Conservation (phyloP, 2,888 invertebrate species). For the Melipona beecheii region DNA sequence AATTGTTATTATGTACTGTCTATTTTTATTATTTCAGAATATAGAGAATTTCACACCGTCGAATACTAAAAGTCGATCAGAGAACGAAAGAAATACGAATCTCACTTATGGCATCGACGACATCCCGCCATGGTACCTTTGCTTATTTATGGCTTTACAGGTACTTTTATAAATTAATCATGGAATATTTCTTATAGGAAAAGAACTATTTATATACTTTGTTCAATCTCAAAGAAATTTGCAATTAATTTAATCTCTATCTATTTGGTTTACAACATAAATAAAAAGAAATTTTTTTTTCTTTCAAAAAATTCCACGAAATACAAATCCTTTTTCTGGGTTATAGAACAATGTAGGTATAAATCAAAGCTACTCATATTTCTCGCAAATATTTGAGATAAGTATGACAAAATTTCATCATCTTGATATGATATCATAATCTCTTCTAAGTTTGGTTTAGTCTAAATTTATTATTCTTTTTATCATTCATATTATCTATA, state of each 20-base stretch:
- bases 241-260: not conserved
- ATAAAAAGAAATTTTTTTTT: not conserved
- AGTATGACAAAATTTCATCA: not conserved
- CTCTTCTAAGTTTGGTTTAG: not conserved
- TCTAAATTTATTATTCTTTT: not conserved
- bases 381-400: not conserved
- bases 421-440: conserved; percentile 15
- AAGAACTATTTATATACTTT: not conserved
- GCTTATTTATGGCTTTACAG: conserved; percentile 92
- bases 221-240: not conserved
- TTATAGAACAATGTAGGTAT: not conserved
- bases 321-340: not conserved
- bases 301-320: not conserved
- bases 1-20: not conserved
- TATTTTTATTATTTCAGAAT: conserved; percentile 50
- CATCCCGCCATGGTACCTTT: conserved; percentile 93
- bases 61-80: conserved; percentile 82
- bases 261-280: not conserved
- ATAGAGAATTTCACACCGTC: conserved; percentile 79
- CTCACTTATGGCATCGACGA: conserved; percentile 92
- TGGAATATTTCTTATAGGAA: not conserved
- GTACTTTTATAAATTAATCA: conserved; percentile 81
- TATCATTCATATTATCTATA: not conserved
- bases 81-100: conserved; percentile 72
- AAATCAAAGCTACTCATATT: not conserved